These are phyloP conservation scores for Gonatopus flavifemur DNA, from an alignment of 1,140 invertebrate species.

Conservation along the genomic window DNA sequence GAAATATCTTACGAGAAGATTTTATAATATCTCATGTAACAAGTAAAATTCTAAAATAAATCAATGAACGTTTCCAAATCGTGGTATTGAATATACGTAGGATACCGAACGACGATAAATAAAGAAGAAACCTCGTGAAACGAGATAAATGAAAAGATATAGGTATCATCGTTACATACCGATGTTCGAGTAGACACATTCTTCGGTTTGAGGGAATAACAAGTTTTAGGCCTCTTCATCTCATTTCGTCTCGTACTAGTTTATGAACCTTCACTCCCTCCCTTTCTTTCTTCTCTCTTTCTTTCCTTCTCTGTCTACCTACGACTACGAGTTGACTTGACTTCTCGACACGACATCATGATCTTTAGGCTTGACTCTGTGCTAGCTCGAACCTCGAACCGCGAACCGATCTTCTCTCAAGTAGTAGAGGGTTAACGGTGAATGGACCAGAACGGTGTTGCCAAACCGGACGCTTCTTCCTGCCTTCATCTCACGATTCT, in stretches of 20 bases:
- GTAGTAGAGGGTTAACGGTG: slow-evolving; percentile 33
- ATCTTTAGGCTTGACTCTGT: slow-evolving; percentile 6
- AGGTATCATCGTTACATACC: slow-evolving; percentile 14
- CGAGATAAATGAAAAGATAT: too few relatives aligned
- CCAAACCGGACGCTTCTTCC: slow-evolving; percentile 25
- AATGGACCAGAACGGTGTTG: slow-evolving; percentile 24
- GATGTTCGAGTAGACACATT: slow-evolving; percentile 15
- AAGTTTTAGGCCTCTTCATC: slow-evolving; percentile 10
- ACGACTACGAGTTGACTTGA: too few relatives aligned
- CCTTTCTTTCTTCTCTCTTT: neutral
- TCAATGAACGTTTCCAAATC: too few relatives aligned
- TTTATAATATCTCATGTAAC: too few relatives aligned
- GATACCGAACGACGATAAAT: neutral
- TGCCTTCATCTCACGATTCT: neutral
- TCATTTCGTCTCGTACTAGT: neutral
- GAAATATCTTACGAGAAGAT: too few relatives aligned
- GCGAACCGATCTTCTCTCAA: slow-evolving; percentile 25
- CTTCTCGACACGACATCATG: too few relatives aligned
- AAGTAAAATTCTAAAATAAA: too few relatives aligned
- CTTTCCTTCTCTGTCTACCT: neutral
- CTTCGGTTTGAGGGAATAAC: slow-evolving; percentile 38
- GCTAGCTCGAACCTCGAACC: slow-evolving; percentile 14
- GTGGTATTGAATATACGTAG: too few relatives aligned
- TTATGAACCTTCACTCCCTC: neutral
- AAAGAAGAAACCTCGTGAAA: too few relatives aligned